phyloP scores from a whole-genome alignment of 2,113 vertebrate species.

The Takifugu flavidus region DNA sequence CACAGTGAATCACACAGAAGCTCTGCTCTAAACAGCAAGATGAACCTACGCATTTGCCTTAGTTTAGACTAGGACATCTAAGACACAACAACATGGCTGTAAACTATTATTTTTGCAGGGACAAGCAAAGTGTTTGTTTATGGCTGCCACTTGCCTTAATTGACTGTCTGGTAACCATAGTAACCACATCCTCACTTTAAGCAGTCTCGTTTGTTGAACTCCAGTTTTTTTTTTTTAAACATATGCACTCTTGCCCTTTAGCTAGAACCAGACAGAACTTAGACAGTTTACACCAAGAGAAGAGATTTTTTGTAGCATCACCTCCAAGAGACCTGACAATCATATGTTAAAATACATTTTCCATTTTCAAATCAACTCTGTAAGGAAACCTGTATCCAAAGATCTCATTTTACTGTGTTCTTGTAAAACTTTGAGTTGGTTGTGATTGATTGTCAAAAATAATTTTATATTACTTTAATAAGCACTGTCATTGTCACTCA shows the following conservation, averaged over 20 bases:
- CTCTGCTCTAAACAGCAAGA: slow-evolving; percentile 37
- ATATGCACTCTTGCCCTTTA: slow-evolving; percentile 27
- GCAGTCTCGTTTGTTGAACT: slow-evolving; percentile 33
- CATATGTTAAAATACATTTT: too few relatives aligned
- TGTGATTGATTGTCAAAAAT: too few relatives aligned
- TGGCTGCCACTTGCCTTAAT: slow-evolving; percentile 51
- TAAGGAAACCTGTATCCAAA: too few relatives aligned
- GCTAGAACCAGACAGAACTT: slow-evolving; percentile 49
- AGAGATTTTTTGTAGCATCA: background rate
- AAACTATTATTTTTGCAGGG: slow-evolving; percentile 57
- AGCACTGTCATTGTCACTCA: too few relatives aligned
- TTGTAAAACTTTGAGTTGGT: too few relatives aligned
- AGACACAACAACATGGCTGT: slow-evolving; percentile 63
- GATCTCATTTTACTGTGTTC: too few relatives aligned
- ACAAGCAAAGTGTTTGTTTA: slow-evolving; percentile 58
- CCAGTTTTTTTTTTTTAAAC: slow-evolving; percentile 33
- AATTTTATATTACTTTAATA: too few relatives aligned
- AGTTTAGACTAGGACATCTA: slow-evolving; percentile 69
- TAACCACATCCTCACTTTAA: slow-evolving; percentile 52
- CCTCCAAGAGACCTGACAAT: too few relatives aligned
- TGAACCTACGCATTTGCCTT: slow-evolving; percentile 52
- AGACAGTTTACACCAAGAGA: slow-evolving; percentile 8
- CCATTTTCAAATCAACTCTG: too few relatives aligned
- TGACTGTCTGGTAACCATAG: slow-evolving; percentile 43
- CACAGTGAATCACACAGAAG: slow-evolving; percentile 46